Evolutionary conservation across 2,113 vertebrate genomes (phyloP), one percentile per base, ranked within the genome.

Genomic region (Ophthalmolycus amberensis): DNA sequence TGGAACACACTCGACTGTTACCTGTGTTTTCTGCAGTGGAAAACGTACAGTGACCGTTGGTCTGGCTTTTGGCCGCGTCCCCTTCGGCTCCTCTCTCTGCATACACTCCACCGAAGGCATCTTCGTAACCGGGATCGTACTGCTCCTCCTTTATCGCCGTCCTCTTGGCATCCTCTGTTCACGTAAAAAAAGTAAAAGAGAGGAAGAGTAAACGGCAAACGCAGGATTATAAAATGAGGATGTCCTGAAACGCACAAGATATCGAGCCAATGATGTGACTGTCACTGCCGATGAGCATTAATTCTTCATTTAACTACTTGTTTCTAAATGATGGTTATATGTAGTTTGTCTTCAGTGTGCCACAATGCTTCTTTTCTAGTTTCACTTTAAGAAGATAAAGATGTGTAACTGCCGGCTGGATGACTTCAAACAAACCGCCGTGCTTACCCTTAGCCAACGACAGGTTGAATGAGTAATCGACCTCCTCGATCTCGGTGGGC

Each of bases 111-210:
- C 97, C 97, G 9, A 96, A 98, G 0, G 98, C 98, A 1, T 96
- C 96, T 86, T 99, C 98, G 1, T 99, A 99, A 44, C 97, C 98
- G 0, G 98, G 98, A 75, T 99, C 98, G 0, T 99, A 98, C 77
- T 96, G 96, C 87, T 99, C 98, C 93, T 99, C 97, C 92, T 99
- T 99, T 37, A 99, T 97, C 8, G 97, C 97, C 95, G 97, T 95
- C 92, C 96, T 97, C 94, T 99, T 99, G 56, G 98, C 98, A 37
- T 99, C 98, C 96, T 97, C 98, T 92, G 93, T 59, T 27, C 25
- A 58, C 54, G n/a, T 11, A 6, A 40, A 10, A 42, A n/a, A 29
- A 5, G n/a, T n/a, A n/a, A 32, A n/a, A 16, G 18, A 20, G 27
- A 8, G 1, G 6, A 64, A 58, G 11, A 58, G 7, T 14, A 9